Evolutionary conservation across 2,888 invertebrate genomes (phyloP), one percentile per base, ranked within the genome.

Genomic region (Hoplodrina ambigua): DNA sequence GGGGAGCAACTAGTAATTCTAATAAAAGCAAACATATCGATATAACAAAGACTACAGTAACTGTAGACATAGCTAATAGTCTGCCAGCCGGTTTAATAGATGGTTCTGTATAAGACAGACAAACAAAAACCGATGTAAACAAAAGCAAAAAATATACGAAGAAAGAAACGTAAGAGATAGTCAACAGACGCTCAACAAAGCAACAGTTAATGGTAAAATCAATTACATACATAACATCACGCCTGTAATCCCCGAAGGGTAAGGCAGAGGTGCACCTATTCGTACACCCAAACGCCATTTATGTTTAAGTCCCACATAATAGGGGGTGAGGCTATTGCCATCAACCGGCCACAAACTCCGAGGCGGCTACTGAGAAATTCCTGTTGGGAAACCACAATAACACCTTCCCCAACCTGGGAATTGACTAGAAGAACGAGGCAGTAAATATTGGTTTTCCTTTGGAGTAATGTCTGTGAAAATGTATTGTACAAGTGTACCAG

Each of bases 1-100:
- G 2, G 25, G 25, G 2, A 25, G 25, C 25, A 25, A 1, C 1
- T 25, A 25, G 25, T 53, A 20, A 46, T 30, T 60, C 53, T 5
- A 19, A 17, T 67, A 61, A 25, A 60, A n/a, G 13, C 15, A 30
- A 75, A 30, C 3, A 50, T 8, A 7, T 17, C 17, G 37, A 61
- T 8, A 1, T 41, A 61, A 41, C 8, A 49, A 57, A 53, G 44
- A 60, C 7, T 17, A 19, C 15, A 50, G 37, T 13, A 13, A 56
- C 60, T 19, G 20, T 19, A 53, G 30, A 30, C 13, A 37, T 6
- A 13, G 11, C 19, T 50, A 58, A 52, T n/a, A 72, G 20, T 57
- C 41, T 50, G 44, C 17, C 30, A 65, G 57, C 41, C 52, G 52
- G 25, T 75, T 56, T 49, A 50, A 66, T 44, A 65, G 49, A 62